Percentiles rank a stretch among this genome's conserved stretches.
phyloP scores from a whole-genome alignment of 2,888 invertebrate genomes.

The Pseudococcus viburni region DNA sequence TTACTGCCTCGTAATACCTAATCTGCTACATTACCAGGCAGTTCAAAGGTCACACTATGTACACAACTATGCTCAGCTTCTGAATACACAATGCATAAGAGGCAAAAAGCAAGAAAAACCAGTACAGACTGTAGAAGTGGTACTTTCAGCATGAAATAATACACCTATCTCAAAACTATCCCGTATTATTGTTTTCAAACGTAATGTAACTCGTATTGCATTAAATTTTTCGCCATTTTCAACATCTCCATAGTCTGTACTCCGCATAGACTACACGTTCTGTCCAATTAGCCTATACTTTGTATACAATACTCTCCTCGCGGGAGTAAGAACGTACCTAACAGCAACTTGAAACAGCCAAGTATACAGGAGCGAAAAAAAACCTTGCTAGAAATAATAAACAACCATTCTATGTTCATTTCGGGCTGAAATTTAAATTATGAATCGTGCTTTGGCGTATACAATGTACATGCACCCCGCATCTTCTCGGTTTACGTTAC shows the following conservation, averaged over 20 bases:
- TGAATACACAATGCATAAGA: not conserved
- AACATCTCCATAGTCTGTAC: not conserved
- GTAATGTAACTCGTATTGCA: not conserved
- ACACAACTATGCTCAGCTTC: not conserved
- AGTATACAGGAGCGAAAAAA: not conserved
- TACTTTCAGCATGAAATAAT: not conserved
- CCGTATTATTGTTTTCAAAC: not conserved
- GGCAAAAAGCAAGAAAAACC: not conserved
- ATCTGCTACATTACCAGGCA: not conserved
- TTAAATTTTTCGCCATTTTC: not conserved
- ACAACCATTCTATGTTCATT: constrained; percentile 20
- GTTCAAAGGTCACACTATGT: constrained; percentile 38
- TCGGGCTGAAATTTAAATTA: constrained; percentile 37
- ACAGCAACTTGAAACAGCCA: not conserved
- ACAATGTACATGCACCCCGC: not conserved
- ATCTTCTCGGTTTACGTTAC: not conserved
- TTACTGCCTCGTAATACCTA: not conserved
- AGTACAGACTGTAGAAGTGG: not conserved
- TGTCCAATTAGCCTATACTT: constrained; percentile 3
- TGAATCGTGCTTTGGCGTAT: constrained; percentile 19
- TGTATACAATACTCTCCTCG: not conserved
- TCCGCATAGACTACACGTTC: not conserved
- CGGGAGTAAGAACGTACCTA: not conserved
- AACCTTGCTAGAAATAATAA: constrained; percentile 3
- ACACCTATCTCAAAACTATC: not conserved